These are phyloP conservation scores for Amphipoea oculea DNA, from an alignment of 2,888 invertebrate species.

Conservation along the genomic window DNA sequence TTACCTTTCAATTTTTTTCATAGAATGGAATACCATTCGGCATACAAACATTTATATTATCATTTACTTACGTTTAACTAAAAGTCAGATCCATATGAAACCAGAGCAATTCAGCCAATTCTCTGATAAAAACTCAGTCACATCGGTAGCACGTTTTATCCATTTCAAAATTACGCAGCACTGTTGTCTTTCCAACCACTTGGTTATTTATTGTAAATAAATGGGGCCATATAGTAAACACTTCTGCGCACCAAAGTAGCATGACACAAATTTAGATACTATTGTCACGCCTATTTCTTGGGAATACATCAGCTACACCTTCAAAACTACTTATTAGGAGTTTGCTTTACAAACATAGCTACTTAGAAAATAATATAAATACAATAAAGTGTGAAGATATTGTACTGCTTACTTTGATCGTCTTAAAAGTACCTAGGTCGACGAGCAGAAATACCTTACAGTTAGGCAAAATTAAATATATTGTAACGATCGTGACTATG, in stretches of 20 bases:
- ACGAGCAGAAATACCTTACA: no score
- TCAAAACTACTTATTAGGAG: not conserved
- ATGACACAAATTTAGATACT: not conserved
- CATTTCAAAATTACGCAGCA: not conserved
- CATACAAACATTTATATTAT: not conserved
- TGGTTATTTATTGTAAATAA: not conserved
- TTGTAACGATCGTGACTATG: not conserved
- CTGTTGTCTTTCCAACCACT: not conserved
- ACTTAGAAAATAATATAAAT: no score
- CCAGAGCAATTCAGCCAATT: not conserved
- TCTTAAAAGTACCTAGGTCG: not conserved
- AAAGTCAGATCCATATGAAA: no score
- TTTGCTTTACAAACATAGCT: not conserved
- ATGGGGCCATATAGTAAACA: no score
- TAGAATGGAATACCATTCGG: not conserved
- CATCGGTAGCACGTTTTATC: not conserved
- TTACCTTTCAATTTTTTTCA: not conserved
- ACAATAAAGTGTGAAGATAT: no score
- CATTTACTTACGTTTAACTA: not conserved
- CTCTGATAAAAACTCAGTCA: not conserved
- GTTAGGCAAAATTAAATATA: not conserved
- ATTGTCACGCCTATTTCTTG: not conserved
- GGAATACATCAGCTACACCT: not conserved
- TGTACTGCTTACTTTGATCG: no score
- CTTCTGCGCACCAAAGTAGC: no score